A percentile compares a stretch with the other conserved stretches of the same genome.
phyloP scores from a whole-genome alignment of 2,113 vertebrate genomes.

The Bubo bubo region DNA sequence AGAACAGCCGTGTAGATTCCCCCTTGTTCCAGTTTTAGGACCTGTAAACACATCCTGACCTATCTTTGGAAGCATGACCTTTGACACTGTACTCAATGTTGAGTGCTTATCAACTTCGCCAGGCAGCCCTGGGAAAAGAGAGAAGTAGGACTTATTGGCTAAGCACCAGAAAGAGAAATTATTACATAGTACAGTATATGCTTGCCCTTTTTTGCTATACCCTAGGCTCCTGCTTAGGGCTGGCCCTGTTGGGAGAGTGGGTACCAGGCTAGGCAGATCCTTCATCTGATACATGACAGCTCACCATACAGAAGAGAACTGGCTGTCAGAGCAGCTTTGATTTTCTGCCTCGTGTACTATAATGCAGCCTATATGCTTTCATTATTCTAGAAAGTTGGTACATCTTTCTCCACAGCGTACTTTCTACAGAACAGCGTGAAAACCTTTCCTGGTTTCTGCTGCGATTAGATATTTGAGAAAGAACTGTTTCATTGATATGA shows the following conservation, averaged over 20 bases:
- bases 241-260: neutral
- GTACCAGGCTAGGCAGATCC: neutral
- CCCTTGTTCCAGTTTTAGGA: neutral
- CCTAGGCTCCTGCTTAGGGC: neutral
- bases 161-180: neutral
- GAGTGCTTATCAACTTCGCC: neutral
- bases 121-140: neutral
- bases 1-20: neutral
- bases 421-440: neutral
- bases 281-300: neutral
- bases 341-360: neutral
- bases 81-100: neutral
- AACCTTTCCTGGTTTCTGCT: neutral
- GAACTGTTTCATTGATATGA: neutral
- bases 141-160: neutral
- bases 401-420: neutral
- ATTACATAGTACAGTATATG: neutral
- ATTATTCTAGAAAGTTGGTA: neutral
- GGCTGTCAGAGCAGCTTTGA: neutral
- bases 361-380: neutral
- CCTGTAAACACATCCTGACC: neutral
- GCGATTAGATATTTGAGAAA: constrained; percentile 36
- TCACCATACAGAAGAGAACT: neutral
- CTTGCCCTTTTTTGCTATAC: neutral
- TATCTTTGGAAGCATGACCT: neutral